Evolutionary conservation across 2,113 vertebrate genomes (phyloP).

Genomic region (Odontophorus gujanensis): DNA sequence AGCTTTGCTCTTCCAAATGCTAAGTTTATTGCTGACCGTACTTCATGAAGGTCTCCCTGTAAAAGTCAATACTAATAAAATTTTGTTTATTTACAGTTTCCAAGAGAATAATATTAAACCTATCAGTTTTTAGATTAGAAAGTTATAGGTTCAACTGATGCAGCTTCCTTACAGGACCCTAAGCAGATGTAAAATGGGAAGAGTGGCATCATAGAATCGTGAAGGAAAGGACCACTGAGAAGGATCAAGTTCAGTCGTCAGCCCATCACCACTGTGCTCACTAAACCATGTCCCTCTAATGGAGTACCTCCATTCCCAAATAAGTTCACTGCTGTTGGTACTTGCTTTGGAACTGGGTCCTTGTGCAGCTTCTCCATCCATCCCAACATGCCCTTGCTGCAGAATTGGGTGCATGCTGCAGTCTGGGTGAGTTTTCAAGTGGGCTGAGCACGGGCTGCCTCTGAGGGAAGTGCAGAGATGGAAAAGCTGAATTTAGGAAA

Average conservation of each 20-base stretch:
- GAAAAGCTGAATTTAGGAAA: not conserved
- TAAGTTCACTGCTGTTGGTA: rapidly evolving
- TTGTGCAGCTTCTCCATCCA: not conserved
- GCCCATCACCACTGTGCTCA: too few species aligned
- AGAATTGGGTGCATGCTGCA: not conserved
- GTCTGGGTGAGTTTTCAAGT: not conserved
- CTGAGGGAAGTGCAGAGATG: rapidly evolving
- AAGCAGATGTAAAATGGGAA: not conserved
- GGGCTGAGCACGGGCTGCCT: not conserved
- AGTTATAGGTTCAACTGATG: not conserved
- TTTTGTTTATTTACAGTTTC: not conserved
- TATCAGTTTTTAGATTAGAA: not conserved
- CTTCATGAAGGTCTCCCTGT: not conserved
- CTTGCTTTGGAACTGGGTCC: not conserved
- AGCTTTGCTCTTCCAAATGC: not conserved
- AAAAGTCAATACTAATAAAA: not conserved
- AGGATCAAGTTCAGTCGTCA: too few species aligned
- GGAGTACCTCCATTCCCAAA: not conserved
- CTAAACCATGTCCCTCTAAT: too few species aligned
- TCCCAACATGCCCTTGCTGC: rapidly evolving
- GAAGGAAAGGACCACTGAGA: too few species aligned
- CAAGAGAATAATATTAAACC: not conserved
- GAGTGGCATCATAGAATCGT: not conserved
- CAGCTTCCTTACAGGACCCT: not conserved
- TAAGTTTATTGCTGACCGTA: not conserved